phyloP scores from a whole-genome alignment of 2,888 invertebrate species.

The Lathronympha strigana region DNA sequence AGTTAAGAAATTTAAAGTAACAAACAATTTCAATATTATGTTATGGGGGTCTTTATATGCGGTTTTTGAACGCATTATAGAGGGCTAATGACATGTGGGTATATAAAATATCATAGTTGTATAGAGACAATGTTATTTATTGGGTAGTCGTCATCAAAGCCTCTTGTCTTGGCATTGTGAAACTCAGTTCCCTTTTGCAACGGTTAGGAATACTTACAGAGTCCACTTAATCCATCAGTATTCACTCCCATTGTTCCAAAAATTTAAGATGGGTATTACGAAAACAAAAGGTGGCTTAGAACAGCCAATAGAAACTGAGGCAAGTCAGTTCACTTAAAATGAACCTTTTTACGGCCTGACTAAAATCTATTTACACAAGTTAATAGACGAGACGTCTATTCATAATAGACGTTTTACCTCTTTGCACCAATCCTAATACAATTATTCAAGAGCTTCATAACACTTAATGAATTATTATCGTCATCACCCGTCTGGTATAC shows the following conservation, averaged over 20 bases:
- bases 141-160: not conserved
- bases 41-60: too few species aligned
- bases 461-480: not conserved
- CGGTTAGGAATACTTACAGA: conserved; percentile 20
- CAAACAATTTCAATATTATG: too few species aligned
- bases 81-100: too few species aligned
- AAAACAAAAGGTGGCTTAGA: conserved; percentile 28
- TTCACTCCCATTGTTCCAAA: conserved; percentile 56
- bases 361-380: conserved; percentile 32
- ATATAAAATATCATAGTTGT: not conserved
- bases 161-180: conserved; percentile 1
- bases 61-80: too few species aligned
- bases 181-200: conserved; percentile 23
- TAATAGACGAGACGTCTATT: conserved; percentile 29
- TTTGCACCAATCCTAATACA: conserved; percentile 26
- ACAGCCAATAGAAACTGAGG: conserved; percentile 33
- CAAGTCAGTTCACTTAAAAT: conserved; percentile 31
- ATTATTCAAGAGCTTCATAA: not conserved
- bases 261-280: conserved; percentile 14
- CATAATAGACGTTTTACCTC: conserved; percentile 25
- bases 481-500: not conserved
- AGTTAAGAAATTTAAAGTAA: too few species aligned
- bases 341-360: conserved; percentile 20
- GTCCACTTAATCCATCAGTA: conserved; percentile 66
- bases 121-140: not conserved